A percentile compares a stretch with the other conserved stretches of the same genome.
Evolutionary conservation across 2,113 vertebrate species (phyloP).

Genomic region (Atherinomorus stipes): DNA sequence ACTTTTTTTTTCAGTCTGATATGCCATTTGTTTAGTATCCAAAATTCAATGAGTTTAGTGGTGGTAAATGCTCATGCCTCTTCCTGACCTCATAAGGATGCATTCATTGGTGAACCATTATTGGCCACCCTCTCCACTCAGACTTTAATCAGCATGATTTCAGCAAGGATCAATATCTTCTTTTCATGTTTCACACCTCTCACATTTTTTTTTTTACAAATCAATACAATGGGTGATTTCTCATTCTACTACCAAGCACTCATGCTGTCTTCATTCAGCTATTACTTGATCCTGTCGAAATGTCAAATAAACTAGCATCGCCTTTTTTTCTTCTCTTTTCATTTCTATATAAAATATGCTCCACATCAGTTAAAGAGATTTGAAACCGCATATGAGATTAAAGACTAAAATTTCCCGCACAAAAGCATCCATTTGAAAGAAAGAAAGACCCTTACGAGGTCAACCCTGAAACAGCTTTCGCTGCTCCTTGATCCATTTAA

Average conservation of each 20-base stretch:
- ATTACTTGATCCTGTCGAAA: conserved; percentile 54
- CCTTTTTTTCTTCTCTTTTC: conserved; percentile 23
- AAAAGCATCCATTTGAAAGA: background rate
- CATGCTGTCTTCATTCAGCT: conserved; percentile 38
- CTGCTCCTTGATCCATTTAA: conserved; percentile 33
- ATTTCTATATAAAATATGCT: background rate
- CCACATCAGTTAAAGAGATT: conserved; percentile 2
- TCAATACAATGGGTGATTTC: conserved; percentile 72
- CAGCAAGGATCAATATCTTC: conserved; percentile 77
- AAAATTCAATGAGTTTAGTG: conserved; percentile 13
- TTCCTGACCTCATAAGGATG: conserved; percentile 58
- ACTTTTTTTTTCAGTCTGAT: too few species aligned
- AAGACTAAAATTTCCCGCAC: conserved; percentile 1
- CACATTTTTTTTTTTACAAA: conserved; percentile 50
- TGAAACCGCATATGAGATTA: conserved; percentile 2
- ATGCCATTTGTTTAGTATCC: background rate
- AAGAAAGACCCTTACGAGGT: conserved; percentile 25
- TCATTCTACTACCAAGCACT: conserved; percentile 45
- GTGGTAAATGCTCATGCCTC: background rate
- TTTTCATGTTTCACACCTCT: conserved; percentile 79
- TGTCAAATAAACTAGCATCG: conserved; percentile 31
- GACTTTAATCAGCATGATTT: conserved; percentile 78
- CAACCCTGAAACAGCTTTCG: background rate
- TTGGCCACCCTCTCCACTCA: conserved; percentile 54
- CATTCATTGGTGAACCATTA: conserved; percentile 63